phyloP scores from a whole-genome alignment of 2,797 vertebrate genomes.

The Nyctibius grandis region DNA sequence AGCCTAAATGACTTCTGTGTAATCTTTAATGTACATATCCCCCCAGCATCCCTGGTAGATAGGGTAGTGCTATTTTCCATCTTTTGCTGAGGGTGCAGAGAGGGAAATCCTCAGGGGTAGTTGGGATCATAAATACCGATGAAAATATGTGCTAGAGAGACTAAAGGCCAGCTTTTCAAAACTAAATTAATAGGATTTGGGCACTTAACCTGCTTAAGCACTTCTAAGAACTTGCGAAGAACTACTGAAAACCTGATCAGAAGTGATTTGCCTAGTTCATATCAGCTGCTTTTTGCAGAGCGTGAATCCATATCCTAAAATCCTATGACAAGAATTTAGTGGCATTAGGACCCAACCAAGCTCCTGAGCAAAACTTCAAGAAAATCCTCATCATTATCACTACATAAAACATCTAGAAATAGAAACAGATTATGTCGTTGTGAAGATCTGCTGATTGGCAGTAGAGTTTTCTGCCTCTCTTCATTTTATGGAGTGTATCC shows the following conservation, averaged over 20 bases:
- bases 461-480: not conserved
- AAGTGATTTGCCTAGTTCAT: conserved; percentile 6
- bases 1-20: not conserved
- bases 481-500: not conserved
- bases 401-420: not conserved
- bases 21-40: not conserved
- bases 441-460: not conserved
- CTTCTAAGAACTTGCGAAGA: conserved; percentile 9
- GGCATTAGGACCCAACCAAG: not conserved
- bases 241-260: conserved; percentile 32
- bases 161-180: conserved; percentile 30
- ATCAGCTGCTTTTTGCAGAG: not conserved
- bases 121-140: conserved; percentile 27
- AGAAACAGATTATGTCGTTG: not conserved
- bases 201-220: conserved; percentile 24
- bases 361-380: not conserved
- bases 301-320: not conserved
- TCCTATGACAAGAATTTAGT: not conserved
- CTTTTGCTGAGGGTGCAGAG: not conserved
- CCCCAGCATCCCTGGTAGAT: not conserved
- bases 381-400: not conserved
- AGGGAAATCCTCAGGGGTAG: not conserved
- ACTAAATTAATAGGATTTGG: conserved; percentile 41
- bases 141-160: not conserved
- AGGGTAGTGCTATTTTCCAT: not conserved